Base-by-base conservation (phyloP, 2,888 invertebrate genomes). In the Meta bourneti region DNA sequence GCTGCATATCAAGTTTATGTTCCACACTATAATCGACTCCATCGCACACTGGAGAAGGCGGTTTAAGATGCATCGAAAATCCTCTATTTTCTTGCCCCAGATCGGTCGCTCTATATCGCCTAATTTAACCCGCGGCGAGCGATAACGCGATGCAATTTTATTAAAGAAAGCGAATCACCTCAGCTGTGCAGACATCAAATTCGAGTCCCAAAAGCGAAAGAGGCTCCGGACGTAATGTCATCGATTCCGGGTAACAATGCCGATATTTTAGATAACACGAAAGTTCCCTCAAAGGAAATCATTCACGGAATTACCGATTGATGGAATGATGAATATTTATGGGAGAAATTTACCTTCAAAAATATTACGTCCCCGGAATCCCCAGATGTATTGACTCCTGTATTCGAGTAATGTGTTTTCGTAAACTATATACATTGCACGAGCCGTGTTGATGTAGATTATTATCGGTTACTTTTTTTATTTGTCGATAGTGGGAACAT, bases 311-410 rank as follows among this genome's bases (percentile, higher is more conserved):
- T 79, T 79, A 79, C 61, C 79, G 61, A 61, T 79, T 79, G 69
- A 79, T 79, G 20, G 61, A 79, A 79, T 79, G 61, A 79, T 79
- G 79, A 79, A 79, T 79, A 79, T 79, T 79, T 79, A 79, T 79
- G 79, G 7, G 9, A 6, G 34, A 61, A 79, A 20, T 61, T 13
- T 61, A 61, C 51, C 54, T 79, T 16, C 79, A 61, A 61, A 61
- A 61, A 61, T 61, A 61, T 61, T 61, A 61, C 61, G 61, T 16
- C 5, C 16, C 20, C 34, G 7, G 7, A 13, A 69, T 20, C 34
- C 61, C 61, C 61, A 61, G 61, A 61, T 61, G 61, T 61, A 61
- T 61, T 61, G 61, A 61, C 61, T 61, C 13, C 61, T 9, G 61
- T 9, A 61, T 61, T 6, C 61, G 16, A 61, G 7, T 8, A 61